A percentile compares a stretch with the other conserved stretches of the same genome.
phyloP scores from a whole-genome alignment of 1,140 invertebrate species.

The Ectropis grisescens region DNA sequence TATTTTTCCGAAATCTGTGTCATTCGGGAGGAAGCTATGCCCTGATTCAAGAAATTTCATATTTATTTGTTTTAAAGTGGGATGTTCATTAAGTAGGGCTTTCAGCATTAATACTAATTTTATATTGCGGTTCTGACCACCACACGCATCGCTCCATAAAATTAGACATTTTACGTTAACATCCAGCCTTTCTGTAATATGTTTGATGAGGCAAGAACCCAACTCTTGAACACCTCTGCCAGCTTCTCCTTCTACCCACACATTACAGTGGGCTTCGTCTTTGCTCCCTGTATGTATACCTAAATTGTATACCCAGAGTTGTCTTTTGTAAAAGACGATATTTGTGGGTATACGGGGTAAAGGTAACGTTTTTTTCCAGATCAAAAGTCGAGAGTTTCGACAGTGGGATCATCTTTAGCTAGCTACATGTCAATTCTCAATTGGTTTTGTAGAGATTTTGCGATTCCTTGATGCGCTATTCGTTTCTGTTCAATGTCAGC shows the following conservation, averaged over 20 bases:
- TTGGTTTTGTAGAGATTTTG: conserved; percentile 1
- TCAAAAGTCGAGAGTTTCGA: conserved; percentile 28
- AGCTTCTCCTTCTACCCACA: conserved; percentile 33
- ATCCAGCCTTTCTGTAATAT: conserved; percentile 4
- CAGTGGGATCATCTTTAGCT: conserved; percentile 2
- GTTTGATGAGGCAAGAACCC: conserved; percentile 18
- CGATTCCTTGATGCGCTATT: conserved; percentile 1
- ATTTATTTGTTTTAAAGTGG: conserved; percentile 22
- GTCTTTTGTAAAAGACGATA: too few relatives aligned
- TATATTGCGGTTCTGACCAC: conserved; percentile 43
- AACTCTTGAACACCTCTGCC: conserved; percentile 37
- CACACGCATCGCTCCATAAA: conserved; percentile 45
- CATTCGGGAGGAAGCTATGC: conserved; percentile 43
- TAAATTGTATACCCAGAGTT: conserved; percentile 26
- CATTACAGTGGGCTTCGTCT: conserved; percentile 21
- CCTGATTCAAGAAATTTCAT: conserved; percentile 32
- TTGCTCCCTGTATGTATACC: conserved; percentile 22
- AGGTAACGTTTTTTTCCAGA: conserved; percentile 32
- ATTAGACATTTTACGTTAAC: conserved; percentile 23
- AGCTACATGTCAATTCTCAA: conserved; percentile 5
- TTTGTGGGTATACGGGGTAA: conserved; percentile 30
- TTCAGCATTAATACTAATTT: conserved; percentile 39
- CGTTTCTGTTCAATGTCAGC: conserved; percentile 3
- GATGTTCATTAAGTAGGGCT: conserved; percentile 16
- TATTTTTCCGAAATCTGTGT: conserved; percentile 22